Evolutionary conservation across 2,113 vertebrate species (phyloP).

Genomic region (Atlantisia rogersi): DNA sequence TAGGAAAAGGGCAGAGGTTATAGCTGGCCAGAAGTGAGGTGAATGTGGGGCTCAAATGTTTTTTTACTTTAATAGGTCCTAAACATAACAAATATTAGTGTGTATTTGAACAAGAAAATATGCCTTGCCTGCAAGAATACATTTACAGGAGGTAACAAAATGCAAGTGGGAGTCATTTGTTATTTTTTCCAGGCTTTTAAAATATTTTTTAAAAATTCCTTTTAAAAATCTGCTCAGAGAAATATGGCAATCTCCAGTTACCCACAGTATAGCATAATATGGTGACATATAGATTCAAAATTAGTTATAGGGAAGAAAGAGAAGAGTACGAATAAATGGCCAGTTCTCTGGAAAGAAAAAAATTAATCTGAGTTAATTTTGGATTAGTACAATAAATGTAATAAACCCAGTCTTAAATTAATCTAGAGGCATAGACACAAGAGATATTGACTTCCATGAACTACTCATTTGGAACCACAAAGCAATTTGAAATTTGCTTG

Average conservation of each 20-base stretch:
- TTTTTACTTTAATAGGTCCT: not conserved
- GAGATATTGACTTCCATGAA: not conserved
- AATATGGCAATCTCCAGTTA: not conserved
- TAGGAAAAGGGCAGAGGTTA: not conserved
- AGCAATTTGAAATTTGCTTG: not conserved
- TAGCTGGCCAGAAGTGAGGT: not conserved
- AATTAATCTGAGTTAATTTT: not conserved
- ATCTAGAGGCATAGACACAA: not conserved
- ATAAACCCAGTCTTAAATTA: not conserved
- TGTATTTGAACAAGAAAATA: not conserved
- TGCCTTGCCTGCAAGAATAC: not conserved
- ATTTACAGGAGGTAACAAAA: not conserved
- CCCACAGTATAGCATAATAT: not conserved
- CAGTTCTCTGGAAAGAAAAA: not conserved
- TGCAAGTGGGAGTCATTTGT: not conserved
- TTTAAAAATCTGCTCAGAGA: not conserved
- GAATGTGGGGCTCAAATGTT: not conserved
- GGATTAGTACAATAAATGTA: not conserved
- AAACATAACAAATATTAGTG: not conserved
- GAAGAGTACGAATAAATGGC: not conserved
- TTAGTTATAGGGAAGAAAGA: not conserved
- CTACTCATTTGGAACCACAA: not conserved
- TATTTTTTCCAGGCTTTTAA: not conserved
- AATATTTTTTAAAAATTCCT: not conserved
- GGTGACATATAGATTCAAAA: not conserved